Conservation (phyloP, 2,888 invertebrate genomes). For the Ryuthela nishihirai region DNA sequence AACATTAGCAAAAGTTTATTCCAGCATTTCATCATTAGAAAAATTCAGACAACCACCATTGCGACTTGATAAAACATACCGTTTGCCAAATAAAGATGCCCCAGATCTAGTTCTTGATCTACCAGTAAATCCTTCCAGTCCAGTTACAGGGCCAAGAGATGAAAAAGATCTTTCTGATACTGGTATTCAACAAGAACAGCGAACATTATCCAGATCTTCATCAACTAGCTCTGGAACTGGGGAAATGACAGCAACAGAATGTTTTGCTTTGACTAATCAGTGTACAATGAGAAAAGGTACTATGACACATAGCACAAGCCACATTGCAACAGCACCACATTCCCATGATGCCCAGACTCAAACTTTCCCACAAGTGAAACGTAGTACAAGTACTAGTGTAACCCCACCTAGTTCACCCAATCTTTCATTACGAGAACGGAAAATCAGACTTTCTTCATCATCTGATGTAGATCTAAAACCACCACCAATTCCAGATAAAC, state of each 20-base stretch:
- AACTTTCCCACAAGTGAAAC: not conserved
- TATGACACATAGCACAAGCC: not conserved
- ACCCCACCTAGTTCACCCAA: not conserved
- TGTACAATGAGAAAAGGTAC: slow-evolving; percentile 65
- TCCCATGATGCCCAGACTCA: slow-evolving; percentile 1
- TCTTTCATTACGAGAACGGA: not conserved
- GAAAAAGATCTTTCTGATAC: not conserved
- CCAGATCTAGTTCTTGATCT: slow-evolving; percentile 80
- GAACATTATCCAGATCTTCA: no score
- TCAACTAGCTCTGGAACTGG: not conserved
- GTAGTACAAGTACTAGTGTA: slow-evolving; percentile 1
- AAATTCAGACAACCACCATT: no score
- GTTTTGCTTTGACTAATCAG: slow-evolving; percentile 72
- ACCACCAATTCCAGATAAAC: not conserved
- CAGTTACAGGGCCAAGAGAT: slow-evolving; percentile 9
- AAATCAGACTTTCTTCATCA: no score
- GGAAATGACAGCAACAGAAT: slow-evolving; percentile 65
- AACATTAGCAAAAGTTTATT: no score
- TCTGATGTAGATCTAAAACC: not conserved
- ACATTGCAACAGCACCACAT: not conserved
- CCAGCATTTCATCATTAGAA: slow-evolving; percentile 29
- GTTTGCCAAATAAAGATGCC: slow-evolving; percentile 54
- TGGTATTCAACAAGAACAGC: not conserved
- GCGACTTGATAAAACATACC: not conserved
- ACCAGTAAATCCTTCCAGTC: slow-evolving; percentile 54